Conservation (phyloP, 1,140 invertebrate species). For the Orchesella cincta region DNA sequence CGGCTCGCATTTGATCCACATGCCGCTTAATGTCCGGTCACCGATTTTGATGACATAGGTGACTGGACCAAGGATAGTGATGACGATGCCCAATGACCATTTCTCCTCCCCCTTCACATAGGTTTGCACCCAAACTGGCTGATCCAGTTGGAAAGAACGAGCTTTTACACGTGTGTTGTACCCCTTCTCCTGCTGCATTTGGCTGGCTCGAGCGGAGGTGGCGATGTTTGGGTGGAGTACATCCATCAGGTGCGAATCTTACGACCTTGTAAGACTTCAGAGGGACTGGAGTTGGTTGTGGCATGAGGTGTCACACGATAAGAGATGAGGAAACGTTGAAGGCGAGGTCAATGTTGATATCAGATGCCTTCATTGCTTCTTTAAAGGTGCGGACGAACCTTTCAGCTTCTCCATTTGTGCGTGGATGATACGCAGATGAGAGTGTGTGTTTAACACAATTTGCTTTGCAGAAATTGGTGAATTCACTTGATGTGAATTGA, state of each 20-base stretch:
- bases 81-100: slow-evolving; percentile 2
- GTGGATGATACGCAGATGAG: slow-evolving; percentile 55
- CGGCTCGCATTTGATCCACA: slow-evolving; percentile 47
- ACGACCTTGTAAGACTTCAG: slow-evolving; percentile 33
- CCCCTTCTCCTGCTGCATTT: neutral
- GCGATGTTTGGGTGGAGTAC: neutral
- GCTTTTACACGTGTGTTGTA: neutral
- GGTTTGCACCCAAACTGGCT: neutral
- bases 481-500: slow-evolving; percentile 56
- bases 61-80: neutral
- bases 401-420: slow-evolving; percentile 58
- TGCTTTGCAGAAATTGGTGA: slow-evolving; percentile 54
- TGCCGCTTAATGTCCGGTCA: slow-evolving; percentile 1
- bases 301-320: slow-evolving; percentile 51
- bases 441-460: slow-evolving; percentile 55
- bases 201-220: neutral
- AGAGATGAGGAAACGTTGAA: slow-evolving; percentile 51
- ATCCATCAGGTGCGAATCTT: neutral
- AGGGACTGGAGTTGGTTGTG: slow-evolving; percentile 49
- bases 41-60: neutral
- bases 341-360: neutral
- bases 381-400: slow-evolving; percentile 48
- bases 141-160: neutral
- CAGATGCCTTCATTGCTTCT: slow-evolving; percentile 50
- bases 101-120: neutral